Percentiles rank a stretch among this genome's conserved stretches.
phyloP scores from a whole-genome alignment of 2,113 vertebrate species.

The Mirounga angustirostris region DNA sequence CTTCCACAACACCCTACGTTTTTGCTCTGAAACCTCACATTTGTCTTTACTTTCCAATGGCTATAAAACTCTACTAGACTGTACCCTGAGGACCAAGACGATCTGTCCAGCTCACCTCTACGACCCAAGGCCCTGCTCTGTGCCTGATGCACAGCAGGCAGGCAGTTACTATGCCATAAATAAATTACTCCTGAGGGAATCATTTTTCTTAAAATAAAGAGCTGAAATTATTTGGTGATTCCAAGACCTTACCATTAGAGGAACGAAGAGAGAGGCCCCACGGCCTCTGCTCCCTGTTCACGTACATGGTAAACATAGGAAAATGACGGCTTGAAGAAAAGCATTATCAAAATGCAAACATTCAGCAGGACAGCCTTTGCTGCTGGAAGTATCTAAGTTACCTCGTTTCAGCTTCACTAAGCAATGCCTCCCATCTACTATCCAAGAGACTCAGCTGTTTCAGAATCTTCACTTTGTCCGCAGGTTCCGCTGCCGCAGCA shows the following conservation, averaged over 20 bases:
- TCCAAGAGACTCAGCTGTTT: conserved; percentile 94
- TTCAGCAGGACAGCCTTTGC: background rate
- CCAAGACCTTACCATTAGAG: background rate
- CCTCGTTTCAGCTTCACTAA: conserved; percentile 96
- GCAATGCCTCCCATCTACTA: conserved; percentile 94
- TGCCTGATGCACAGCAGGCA: background rate
- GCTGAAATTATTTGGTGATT: background rate
- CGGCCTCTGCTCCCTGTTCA: background rate
- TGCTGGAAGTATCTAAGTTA: conserved; percentile 77
- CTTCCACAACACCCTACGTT: background rate
- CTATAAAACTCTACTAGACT: background rate
- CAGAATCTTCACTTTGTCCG: conserved; percentile 95
- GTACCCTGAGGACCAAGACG: background rate
- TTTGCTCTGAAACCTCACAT: background rate
- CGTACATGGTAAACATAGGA: background rate
- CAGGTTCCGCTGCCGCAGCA: conserved; percentile 92
- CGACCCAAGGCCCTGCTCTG: background rate
- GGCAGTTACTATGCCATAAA: background rate
- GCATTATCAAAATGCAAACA: background rate
- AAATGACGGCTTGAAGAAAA: background rate
- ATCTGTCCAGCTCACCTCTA: background rate
- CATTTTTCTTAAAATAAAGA: background rate
- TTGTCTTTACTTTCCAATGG: background rate
- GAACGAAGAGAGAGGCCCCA: background rate
- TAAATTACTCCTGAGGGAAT: background rate